These are phyloP conservation scores for Paelopatides confundens DNA, from an alignment of 53 echinoderm and acorn worm genomes.

Conservation along the genomic window DNA sequence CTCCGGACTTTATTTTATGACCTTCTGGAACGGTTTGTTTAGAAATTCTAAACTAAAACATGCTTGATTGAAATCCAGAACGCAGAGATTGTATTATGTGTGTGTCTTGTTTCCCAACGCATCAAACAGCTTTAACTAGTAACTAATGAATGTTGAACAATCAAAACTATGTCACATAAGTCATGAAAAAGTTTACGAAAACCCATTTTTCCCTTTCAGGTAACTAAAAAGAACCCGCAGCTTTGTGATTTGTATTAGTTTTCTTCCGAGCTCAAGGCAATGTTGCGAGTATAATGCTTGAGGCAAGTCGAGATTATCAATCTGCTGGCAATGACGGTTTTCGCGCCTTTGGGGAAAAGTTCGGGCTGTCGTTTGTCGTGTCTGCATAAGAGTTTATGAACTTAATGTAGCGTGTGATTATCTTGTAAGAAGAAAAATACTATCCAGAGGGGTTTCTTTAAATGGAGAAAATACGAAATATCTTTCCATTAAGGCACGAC, in stretches of 20 bases:
- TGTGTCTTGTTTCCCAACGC: too few relatives aligned
- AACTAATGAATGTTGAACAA: too few relatives aligned
- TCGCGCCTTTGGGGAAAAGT: neutral
- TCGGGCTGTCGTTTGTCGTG: neutral
- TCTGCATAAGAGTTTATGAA: neutral
- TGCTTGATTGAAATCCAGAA: too few relatives aligned
- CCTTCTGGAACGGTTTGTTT: too few relatives aligned
- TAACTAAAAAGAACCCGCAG: neutral
- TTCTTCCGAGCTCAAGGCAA: neutral
- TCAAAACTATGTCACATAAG: neutral
- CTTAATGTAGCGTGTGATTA: slow-evolving; percentile 1
- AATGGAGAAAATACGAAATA: neutral
- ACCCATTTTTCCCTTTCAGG: neutral
- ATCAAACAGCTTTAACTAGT: too few relatives aligned
- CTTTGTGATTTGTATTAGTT: neutral
- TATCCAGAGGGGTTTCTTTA: neutral
- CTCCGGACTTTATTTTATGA: too few relatives aligned
- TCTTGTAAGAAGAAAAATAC: neutral
- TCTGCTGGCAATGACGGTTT: neutral
- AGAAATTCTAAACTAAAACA: too few relatives aligned
- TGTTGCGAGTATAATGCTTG: neutral
- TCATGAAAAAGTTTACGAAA: neutral
- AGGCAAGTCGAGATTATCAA: neutral
- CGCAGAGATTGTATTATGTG: too few relatives aligned
- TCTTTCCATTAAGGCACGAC: neutral